Percentiles rank a stretch among this genome's conserved stretches.
Conservation (phyloP, 2,888 invertebrate genomes). For the Erannis defoliaria region DNA sequence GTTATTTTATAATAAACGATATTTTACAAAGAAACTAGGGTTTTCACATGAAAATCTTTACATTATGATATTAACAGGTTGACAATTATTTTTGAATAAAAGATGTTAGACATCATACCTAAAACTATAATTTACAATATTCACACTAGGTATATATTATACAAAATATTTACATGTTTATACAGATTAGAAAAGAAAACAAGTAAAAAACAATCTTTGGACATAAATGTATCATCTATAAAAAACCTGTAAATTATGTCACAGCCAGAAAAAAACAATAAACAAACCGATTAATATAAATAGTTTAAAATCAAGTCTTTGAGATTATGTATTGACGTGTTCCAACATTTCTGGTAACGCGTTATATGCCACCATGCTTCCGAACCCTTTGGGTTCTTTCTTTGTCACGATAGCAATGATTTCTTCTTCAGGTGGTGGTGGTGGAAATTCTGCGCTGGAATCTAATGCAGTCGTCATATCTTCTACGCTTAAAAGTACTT, state of each 20-base stretch:
- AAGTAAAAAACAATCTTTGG: constrained; percentile 58
- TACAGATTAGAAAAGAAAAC: constrained; percentile 48
- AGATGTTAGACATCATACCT: constrained; percentile 77
- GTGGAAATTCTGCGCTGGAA: constrained; percentile 70
- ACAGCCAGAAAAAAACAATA: constrained; percentile 61
- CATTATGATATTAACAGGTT: constrained; percentile 76
- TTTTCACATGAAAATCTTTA: constrained; percentile 79
- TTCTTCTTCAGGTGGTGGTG: constrained; percentile 79
- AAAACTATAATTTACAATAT: constrained; percentile 60
- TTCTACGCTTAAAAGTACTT: constrained; percentile 82
- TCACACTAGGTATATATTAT: constrained; percentile 51
- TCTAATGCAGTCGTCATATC: constrained; percentile 76
- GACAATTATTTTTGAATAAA: constrained; percentile 78
- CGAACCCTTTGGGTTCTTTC: constrained; percentile 81
- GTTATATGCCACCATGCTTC: constrained; percentile 84
- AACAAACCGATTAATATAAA: constrained; percentile 13
- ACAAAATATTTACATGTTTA: constrained; percentile 59
- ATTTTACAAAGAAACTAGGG: constrained; percentile 79
- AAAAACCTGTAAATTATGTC: constrained; percentile 46
- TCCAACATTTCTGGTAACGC: constrained; percentile 83
- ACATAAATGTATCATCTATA: neutral
- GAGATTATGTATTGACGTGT: constrained; percentile 73
- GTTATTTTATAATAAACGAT: constrained; percentile 76
- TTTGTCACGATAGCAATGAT: constrained; percentile 83
- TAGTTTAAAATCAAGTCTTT: constrained; percentile 47